Evolutionary conservation across 2,888 invertebrate genomes (phyloP), one percentile per base, ranked within the genome.

Genomic region (Crossocerus cetratus): DNA sequence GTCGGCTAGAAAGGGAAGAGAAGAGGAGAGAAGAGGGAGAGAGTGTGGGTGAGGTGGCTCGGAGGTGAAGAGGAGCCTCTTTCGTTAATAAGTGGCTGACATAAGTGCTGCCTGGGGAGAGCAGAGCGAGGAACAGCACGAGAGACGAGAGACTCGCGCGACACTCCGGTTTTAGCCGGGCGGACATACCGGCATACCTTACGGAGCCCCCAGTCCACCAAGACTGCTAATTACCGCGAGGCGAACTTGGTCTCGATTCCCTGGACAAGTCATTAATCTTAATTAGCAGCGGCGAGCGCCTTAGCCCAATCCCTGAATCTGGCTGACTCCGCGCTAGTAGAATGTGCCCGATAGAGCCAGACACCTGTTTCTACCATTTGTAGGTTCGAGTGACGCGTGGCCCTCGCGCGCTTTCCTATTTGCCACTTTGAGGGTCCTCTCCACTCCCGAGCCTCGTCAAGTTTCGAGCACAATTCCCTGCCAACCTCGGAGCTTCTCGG

Each of bases 221-320:
- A 65, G 70, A 62, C 70, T 70, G 65, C 69, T 73, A 73, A 73
- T 73, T 73, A 73, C 73, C 49, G 62, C 58, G 42, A 56, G 45
- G 42, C 61, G 32, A 70, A 70, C 65, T 73, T 70, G 65, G 45
- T 70, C 73, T 70, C 62, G 55, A 73, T 70, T 70, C 61, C 70
- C 65, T 57, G 73, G 73, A 70, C 73, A 62, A 70, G 70, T 73
- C 73, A 70, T 73, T 73, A 73, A 73, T 73, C 73, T 73, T 73
- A 73, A 73, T 73, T 73, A 73, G 70, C 53, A 59, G n/a, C n/a
- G 20, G 20, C 21, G 32, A 32, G 8, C 32, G 32, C 32, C 32
- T 32, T 32, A 32, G 32, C 32, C 2, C 1, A 32, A 32, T 32
- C 32, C 8, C 3, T 8, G 32, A 32, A 32, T 32, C 0, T 2